Conservation (phyloP, 2,113 vertebrate species). For the Epinephelus lanceolatus region DNA sequence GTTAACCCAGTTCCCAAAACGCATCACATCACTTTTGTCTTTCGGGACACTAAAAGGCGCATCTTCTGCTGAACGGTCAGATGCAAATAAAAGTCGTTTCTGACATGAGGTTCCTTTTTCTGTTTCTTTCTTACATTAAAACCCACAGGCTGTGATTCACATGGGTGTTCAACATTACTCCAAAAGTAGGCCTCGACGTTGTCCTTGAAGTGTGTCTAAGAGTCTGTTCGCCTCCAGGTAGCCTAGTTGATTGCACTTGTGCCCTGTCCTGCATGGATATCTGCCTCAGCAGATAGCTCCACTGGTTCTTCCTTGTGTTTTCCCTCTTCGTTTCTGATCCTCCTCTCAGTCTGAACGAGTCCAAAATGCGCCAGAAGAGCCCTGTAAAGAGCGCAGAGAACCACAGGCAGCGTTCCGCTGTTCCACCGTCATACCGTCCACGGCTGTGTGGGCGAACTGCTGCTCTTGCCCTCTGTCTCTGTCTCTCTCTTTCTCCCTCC, state of each 20-base stretch:
- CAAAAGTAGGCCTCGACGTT: background rate
- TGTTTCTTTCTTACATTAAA: background rate
- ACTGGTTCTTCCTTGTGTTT: background rate
- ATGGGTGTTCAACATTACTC: background rate
- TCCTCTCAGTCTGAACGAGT: background rate
- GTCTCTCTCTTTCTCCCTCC: slow-evolving; percentile 42
- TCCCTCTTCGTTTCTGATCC: background rate
- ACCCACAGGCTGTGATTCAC: background rate
- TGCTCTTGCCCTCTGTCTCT: background rate
- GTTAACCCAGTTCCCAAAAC: slow-evolving; percentile 10
- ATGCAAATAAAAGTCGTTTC: background rate
- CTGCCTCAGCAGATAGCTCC: slow-evolving; percentile 15
- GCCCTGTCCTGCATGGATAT: background rate
- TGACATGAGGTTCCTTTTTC: background rate
- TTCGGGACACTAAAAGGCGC: background rate
- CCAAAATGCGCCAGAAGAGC: background rate
- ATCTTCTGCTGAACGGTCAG: slow-evolving; percentile 6
- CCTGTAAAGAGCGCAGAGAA: background rate
- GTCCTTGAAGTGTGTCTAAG: background rate
- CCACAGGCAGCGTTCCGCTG: background rate
- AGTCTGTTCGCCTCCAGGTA: slow-evolving; percentile 36
- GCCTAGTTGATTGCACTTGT: slow-evolving; percentile 7
- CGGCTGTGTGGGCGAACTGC: background rate
- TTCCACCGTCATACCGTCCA: background rate
- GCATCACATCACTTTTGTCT: slow-evolving; percentile 26